Evolutionary conservation across 2,888 invertebrate species (phyloP).

Genomic region (Coelogynopora nodosa): DNA sequence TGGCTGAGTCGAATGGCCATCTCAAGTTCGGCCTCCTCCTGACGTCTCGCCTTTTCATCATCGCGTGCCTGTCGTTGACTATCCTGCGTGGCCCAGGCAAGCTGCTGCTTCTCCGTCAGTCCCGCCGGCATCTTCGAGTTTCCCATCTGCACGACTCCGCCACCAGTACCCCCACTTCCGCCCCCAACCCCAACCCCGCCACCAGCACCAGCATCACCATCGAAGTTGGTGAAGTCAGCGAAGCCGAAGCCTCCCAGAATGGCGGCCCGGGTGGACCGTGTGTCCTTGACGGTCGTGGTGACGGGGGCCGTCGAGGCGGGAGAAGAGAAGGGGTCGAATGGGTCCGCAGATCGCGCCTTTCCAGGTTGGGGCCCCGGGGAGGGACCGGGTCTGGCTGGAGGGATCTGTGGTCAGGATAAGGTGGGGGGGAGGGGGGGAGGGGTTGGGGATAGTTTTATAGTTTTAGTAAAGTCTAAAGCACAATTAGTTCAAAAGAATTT

Average conservation of each 20-base stretch:
- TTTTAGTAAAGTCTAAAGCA: too few relatives aligned
- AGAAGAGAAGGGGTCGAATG: not conserved
- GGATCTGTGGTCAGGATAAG: not conserved
- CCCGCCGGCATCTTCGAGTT: not conserved
- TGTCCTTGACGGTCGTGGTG: not conserved
- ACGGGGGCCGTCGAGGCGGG: not conserved
- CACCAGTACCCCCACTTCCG: not conserved
- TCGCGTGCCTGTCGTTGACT: not conserved
- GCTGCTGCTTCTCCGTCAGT: not conserved
- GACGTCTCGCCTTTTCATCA: not conserved
- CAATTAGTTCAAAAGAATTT: too few relatives aligned
- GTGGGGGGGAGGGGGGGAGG: too few relatives aligned
- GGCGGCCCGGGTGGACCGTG: not conserved
- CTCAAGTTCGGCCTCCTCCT: not conserved
- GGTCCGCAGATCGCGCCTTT: not conserved
- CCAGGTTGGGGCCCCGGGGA: not conserved
- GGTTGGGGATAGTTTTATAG: too few relatives aligned
- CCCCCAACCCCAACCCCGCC: not conserved
- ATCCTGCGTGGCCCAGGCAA: not conserved
- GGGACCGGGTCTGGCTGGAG: not conserved
- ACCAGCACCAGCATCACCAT: not conserved
- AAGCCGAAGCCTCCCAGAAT: not conserved
- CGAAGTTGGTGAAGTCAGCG: not conserved
- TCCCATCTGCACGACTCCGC: not conserved
- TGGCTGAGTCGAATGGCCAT: not conserved